A percentile compares a stretch with the other conserved stretches of the same genome.
phyloP scores from a whole-genome alignment of 92 coral and sea anemone species.

The Porites divaricata region DNA sequence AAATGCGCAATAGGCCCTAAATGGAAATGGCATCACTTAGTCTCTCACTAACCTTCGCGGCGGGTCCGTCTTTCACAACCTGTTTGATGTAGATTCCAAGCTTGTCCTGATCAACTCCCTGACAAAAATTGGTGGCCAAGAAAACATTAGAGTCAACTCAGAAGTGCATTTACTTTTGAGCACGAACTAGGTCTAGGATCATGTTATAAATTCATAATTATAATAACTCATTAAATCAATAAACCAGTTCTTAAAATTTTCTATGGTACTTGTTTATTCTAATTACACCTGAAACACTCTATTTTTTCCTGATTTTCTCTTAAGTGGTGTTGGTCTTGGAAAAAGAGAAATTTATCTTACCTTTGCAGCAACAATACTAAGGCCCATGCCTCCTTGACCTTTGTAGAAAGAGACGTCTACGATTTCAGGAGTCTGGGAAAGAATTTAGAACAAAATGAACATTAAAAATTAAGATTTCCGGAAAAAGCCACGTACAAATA shows the following conservation, averaged over 20 bases:
- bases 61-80: constrained; percentile 95
- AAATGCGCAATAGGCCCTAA: not conserved
- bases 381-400: constrained; percentile 99
- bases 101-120: constrained; percentile 93
- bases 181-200: not conserved
- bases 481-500: not conserved
- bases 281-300: no score
- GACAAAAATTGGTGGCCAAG: not conserved
- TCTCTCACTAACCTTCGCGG: constrained; percentile 67
- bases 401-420: constrained; percentile 87
- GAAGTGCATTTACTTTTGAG: not conserved
- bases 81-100: constrained; percentile 97
- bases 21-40: not conserved
- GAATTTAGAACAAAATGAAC: not conserved
- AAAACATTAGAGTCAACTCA: no score
- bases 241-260: no score
- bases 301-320: no score
- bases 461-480: not conserved
- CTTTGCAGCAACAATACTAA: constrained; percentile 99
- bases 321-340: not conserved
- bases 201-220: no score
- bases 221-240: no score
- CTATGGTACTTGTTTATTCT: not conserved
- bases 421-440: constrained; percentile 66
- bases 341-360: constrained; percentile 30